phyloP scores from a whole-genome alignment of 2,113 vertebrate species.

The Pseudorectes ferrugineus region DNA sequence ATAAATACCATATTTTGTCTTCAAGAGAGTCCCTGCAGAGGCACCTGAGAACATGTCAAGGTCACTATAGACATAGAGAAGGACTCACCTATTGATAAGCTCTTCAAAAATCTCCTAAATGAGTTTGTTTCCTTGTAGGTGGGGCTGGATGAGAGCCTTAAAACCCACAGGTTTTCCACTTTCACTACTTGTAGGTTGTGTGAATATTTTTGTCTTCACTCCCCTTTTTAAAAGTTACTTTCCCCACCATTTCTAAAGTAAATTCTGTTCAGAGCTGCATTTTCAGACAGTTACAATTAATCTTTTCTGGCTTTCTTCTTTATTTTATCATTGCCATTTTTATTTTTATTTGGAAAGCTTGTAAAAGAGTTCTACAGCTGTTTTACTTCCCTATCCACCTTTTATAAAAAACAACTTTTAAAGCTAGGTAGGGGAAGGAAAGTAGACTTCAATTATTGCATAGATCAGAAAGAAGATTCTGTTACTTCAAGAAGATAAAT shows the following conservation, averaged over 20 bases:
- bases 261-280: neutral
- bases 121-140: neutral
- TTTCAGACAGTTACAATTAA: neutral
- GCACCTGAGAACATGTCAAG: neutral
- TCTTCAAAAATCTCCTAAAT: conserved; percentile 2
- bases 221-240: neutral
- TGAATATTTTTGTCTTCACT: neutral
- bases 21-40: neutral
- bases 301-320: neutral
- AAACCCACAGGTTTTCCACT: neutral
- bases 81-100: neutral
- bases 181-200: neutral
- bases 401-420: neutral
- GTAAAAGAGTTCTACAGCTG: neutral
- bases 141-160: neutral
- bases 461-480: neutral
- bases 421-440: neutral
- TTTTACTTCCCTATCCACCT: neutral
- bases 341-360: neutral
- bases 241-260: neutral
- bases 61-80: neutral
- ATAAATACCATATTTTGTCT: neutral
- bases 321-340: neutral
- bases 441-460: neutral
- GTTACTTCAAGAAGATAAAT: neutral